Evolutionary conservation across 2,888 invertebrate genomes (phyloP).

Genomic region (Protodeltote pygarga): DNA sequence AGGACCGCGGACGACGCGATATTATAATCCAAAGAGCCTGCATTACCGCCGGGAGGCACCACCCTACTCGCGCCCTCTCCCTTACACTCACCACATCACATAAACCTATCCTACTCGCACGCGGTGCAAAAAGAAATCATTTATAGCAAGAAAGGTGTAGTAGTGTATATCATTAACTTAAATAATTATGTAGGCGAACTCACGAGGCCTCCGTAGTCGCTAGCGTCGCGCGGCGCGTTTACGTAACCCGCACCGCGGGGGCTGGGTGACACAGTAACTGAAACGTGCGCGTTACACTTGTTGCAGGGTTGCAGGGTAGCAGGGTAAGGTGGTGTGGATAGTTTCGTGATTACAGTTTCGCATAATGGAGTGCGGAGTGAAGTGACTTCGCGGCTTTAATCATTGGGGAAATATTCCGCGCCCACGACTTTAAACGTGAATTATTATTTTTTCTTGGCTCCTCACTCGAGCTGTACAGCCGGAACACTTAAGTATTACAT

Average conservation of each 20-base stretch:
- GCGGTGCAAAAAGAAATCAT: constrained; percentile 72
- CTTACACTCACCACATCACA: constrained; percentile 23
- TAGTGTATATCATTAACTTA: constrained; percentile 85
- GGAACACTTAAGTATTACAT: constrained; percentile 41
- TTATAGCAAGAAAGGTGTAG: constrained; percentile 77
- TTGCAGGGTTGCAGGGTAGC: constrained; percentile 28
- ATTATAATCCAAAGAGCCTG: constrained; percentile 59
- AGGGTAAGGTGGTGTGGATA: constrained; percentile 58
- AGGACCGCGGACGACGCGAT: constrained; percentile 59
- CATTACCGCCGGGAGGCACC: constrained; percentile 62
- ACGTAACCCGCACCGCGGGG: constrained; percentile 30
- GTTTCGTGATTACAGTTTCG: constrained; percentile 80
- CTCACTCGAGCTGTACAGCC: constrained; percentile 28
- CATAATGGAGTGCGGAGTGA: constrained; percentile 76
- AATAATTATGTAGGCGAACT: constrained; percentile 80
- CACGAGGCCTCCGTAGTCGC: constrained; percentile 43
- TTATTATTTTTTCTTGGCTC: constrained; percentile 51
- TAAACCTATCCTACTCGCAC: constrained; percentile 54
- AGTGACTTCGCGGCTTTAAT: constrained; percentile 72
- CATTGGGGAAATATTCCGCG: constrained; percentile 81
- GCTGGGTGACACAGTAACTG: constrained; percentile 39
- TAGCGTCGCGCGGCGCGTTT: constrained; percentile 44
- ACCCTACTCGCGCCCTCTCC: constrained; percentile 57
- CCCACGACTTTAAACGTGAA: constrained; percentile 53
- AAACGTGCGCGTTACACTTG: constrained; percentile 47